Evolutionary conservation across 2,888 invertebrate species (phyloP).

Genomic region (Sicus ferrugineus): DNA sequence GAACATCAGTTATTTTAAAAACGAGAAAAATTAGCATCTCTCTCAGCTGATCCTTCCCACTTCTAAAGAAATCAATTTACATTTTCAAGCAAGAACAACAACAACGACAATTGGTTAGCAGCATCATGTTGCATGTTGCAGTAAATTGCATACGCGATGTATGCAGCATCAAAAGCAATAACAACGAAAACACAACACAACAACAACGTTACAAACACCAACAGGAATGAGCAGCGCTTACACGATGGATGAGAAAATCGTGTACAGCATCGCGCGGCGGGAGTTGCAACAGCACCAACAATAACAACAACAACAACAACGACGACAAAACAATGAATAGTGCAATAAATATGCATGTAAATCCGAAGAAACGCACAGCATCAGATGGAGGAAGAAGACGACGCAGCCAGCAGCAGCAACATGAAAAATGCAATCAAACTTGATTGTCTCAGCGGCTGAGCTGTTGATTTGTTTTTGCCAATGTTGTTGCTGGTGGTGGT

Average conservation of each 20-base stretch:
- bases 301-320: conserved; percentile 1
- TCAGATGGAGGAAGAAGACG: conserved; percentile 3
- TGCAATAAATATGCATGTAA: background rate
- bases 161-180: background rate
- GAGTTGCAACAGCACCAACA: background rate
- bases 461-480: conserved; percentile 17
- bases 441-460: background rate
- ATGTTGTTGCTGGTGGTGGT: conserved; percentile 14
- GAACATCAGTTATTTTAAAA: too few species aligned
- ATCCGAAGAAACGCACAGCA: background rate
- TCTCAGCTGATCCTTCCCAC: too few species aligned
- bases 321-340: background rate
- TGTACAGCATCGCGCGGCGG: too few species aligned
- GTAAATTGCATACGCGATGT: background rate
- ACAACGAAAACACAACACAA: background rate
- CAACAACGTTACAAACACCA: background rate
- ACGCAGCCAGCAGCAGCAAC: background rate
- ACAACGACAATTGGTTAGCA: background rate
- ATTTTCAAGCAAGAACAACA: background rate
- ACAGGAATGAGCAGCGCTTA: background rate
- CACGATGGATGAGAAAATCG: too few species aligned
- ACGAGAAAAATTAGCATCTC: too few species aligned
- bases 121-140: background rate
- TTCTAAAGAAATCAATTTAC: background rate
- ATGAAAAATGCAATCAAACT: conserved; percentile 9